These are phyloP conservation scores for Bicyclus anynana DNA, from an alignment of 1,140 invertebrate species.

Conservation along the genomic window DNA sequence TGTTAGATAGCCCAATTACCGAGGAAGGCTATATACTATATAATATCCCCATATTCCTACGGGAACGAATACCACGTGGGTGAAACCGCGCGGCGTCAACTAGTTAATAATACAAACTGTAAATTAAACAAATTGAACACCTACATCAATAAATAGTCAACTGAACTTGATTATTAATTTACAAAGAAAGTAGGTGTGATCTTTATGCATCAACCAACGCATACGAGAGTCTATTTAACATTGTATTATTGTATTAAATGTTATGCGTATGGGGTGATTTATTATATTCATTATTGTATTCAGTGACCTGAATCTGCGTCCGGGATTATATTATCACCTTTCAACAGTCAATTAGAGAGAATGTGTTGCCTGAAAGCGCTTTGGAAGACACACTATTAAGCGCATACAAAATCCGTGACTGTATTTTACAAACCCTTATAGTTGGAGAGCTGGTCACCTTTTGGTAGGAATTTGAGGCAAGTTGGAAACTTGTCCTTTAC, in stretches of 20 bases:
- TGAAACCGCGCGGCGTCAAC: no score
- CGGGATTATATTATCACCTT: conserved; percentile 11
- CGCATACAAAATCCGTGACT: background rate
- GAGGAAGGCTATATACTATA: no score
- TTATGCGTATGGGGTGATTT: background rate
- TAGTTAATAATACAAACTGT: no score
- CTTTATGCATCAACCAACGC: background rate
- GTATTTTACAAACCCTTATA: conserved; percentile 8
- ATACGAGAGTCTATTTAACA: background rate
- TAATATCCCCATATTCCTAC: no score
- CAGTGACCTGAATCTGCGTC: conserved; percentile 11
- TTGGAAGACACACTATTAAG: background rate
- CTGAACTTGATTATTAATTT: background rate
- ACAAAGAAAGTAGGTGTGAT: background rate
- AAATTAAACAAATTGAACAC: no score
- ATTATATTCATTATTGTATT: conserved; percentile 19
- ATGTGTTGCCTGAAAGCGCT: background rate
- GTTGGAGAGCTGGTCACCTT: no score
- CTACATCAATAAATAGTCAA: background rate
- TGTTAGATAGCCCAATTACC: no score
- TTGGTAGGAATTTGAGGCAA: no score
- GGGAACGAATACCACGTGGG: no score
- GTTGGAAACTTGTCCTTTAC: no score
- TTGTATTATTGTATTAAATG: conserved; percentile 1
- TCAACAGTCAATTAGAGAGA: conserved; percentile 9